phyloP scores from a whole-genome alignment of 2,888 invertebrate genomes.

The Beris morrisii region DNA sequence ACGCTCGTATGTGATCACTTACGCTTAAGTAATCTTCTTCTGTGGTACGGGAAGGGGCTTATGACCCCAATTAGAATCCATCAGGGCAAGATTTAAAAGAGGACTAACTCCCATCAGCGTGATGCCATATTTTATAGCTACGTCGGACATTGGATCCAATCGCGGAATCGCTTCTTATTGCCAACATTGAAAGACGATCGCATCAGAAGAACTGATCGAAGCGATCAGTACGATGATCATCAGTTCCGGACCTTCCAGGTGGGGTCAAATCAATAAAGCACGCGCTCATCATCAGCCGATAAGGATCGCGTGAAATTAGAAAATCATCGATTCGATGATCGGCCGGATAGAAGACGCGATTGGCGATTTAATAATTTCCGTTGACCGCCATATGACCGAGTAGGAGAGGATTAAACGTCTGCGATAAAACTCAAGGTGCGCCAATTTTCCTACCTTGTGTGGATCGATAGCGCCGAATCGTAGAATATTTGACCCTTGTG shows the following conservation, averaged over 20 bases:
- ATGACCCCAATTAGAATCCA: constrained; percentile 10
- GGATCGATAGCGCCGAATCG: no score
- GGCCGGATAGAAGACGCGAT: no score
- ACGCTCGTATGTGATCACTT: constrained; percentile 6
- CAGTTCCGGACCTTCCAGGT: neutral
- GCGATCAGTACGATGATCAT: constrained; percentile 3
- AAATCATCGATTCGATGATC: no score
- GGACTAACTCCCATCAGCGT: constrained; percentile 3
- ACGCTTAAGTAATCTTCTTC: neutral
- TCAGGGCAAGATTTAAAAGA: neutral
- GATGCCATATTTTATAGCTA: neutral
- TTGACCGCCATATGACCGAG: no score
- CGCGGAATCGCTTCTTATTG: constrained; percentile 8
- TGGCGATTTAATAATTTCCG: no score
- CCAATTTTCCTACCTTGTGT: no score
- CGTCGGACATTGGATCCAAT: neutral
- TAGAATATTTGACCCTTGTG: no score
- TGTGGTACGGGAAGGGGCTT: neutral
- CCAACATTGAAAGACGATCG: neutral
- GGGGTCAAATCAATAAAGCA: neutral
- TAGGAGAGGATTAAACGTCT: no score
- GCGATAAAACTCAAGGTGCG: no score
- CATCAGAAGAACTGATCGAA: neutral
- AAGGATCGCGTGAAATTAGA: neutral
- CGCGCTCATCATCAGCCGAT: neutral